These are phyloP conservation scores for Lutraria rhynchaena DNA, from an alignment of 1,140 invertebrate species.

Conservation along the genomic window DNA sequence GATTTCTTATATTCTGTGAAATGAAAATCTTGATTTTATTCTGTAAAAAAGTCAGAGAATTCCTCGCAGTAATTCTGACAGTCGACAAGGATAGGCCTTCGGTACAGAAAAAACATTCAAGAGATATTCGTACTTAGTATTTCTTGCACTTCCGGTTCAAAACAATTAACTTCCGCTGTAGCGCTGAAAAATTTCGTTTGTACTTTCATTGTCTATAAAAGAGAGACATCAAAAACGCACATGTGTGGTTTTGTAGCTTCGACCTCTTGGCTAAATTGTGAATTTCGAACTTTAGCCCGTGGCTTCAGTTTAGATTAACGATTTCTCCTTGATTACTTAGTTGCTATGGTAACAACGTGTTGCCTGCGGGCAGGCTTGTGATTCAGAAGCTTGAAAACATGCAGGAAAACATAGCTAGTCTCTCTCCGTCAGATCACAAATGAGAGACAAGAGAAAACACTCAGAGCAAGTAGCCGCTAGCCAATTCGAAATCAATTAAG, in stretches of 20 bases:
- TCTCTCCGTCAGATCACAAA: neutral
- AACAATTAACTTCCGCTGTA: no score
- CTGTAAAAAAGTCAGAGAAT: no score
- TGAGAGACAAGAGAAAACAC: slow-evolving; percentile 39
- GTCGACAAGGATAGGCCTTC: no score
- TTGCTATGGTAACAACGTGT: slow-evolving; percentile 40
- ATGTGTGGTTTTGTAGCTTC: slow-evolving; percentile 14
- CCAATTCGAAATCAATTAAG: slow-evolving; percentile 47
- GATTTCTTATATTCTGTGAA: no score
- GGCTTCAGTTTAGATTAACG: slow-evolving; percentile 55
- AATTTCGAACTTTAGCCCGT: slow-evolving; percentile 38
- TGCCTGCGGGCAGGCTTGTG: slow-evolving; percentile 46
- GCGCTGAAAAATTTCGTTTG: no score
- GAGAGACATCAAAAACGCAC: neutral
- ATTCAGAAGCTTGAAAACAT: slow-evolving; percentile 32
- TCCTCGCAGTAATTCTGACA: no score
- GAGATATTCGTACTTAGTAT: no score
- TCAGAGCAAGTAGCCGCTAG: neutral
- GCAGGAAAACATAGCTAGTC: slow-evolving; percentile 28
- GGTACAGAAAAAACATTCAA: no score
- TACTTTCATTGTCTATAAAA: no score
- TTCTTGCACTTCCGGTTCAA: no score
- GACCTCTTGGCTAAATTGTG: slow-evolving; percentile 32
- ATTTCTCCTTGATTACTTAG: slow-evolving; percentile 55
- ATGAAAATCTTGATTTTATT: no score